A percentile compares a stretch with the other conserved stretches of the same genome.
Evolutionary conservation across 2,888 invertebrate species (phyloP).

Genomic region (Harpalus rufipes): DNA sequence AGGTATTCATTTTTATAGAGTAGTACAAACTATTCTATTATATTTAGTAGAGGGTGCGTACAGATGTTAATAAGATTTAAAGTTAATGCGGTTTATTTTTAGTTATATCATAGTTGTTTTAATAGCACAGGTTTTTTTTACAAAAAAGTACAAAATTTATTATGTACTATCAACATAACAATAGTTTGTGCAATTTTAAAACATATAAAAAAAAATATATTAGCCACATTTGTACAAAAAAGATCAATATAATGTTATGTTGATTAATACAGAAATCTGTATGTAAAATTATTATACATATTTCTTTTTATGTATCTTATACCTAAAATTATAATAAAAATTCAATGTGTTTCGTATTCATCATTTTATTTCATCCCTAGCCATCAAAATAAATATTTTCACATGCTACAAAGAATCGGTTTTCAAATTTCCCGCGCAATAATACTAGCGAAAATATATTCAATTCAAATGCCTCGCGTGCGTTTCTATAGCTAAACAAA

Average conservation of each 20-base stretch:
- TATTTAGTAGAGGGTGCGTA: constrained; percentile 23
- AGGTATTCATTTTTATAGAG: constrained; percentile 28
- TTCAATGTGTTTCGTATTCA: constrained; percentile 59
- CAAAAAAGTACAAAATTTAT: constrained; percentile 43
- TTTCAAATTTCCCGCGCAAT: too few species aligned
- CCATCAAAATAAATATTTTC: too few species aligned
- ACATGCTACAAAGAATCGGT: too few species aligned
- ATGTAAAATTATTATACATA: constrained; percentile 41
- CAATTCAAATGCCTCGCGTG: too few species aligned
- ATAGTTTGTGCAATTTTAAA: not conserved
- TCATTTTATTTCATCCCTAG: not conserved
- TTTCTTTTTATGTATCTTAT: constrained; percentile 46
- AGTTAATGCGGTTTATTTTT: not conserved
- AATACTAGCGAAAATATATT: too few species aligned
- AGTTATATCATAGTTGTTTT: constrained; percentile 18
- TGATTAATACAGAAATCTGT: constrained; percentile 28
- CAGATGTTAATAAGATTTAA: not conserved
- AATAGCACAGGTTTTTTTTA: constrained; percentile 31
- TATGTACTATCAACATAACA: constrained; percentile 40
- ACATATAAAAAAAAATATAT: constrained; percentile 25
- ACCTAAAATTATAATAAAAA: constrained; percentile 37
- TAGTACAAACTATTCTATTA: constrained; percentile 33
- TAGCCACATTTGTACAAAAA: constrained; percentile 20
- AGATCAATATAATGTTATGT: constrained; percentile 33
- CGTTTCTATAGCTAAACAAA: too few species aligned